Evolutionary conservation across 2,113 vertebrate species (phyloP).

Genomic region (Ptilorrhoa leucosticta): DNA sequence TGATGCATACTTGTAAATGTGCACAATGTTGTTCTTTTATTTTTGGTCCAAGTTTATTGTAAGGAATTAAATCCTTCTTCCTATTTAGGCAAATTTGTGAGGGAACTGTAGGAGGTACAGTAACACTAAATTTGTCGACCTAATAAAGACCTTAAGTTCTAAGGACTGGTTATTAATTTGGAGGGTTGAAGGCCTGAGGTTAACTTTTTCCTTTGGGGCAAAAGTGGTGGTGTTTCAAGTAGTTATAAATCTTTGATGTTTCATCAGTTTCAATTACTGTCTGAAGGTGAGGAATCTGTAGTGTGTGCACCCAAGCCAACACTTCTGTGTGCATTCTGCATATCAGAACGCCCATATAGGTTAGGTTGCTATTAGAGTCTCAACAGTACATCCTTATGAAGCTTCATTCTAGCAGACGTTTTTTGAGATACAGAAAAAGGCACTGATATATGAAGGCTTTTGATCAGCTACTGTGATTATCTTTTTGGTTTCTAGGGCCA

Average conservation of each 20-base stretch:
- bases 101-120: neutral
- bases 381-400: neutral
- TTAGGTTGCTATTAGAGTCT: neutral
- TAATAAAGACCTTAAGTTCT: neutral
- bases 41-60: neutral
- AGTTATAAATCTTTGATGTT: neutral
- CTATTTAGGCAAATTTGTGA: neutral
- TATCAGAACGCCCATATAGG: neutral
- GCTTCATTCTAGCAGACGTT: neutral
- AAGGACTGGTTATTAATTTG: neutral
- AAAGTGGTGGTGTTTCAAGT: neutral
- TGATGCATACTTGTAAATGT: neutral
- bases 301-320: neutral
- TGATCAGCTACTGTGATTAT: neutral
- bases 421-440: neutral
- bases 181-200: neutral
- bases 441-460: neutral
- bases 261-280: neutral
- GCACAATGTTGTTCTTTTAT: neutral
- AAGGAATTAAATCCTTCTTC: neutral
- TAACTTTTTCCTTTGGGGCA: neutral
- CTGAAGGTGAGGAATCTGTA: neutral
- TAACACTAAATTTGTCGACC: neutral
- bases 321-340: neutral
- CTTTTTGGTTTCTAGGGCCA: neutral